These are phyloP conservation scores for Mus spretus DNA, from an alignment of 2,797 vertebrate genomes.

Conservation along the genomic window DNA sequence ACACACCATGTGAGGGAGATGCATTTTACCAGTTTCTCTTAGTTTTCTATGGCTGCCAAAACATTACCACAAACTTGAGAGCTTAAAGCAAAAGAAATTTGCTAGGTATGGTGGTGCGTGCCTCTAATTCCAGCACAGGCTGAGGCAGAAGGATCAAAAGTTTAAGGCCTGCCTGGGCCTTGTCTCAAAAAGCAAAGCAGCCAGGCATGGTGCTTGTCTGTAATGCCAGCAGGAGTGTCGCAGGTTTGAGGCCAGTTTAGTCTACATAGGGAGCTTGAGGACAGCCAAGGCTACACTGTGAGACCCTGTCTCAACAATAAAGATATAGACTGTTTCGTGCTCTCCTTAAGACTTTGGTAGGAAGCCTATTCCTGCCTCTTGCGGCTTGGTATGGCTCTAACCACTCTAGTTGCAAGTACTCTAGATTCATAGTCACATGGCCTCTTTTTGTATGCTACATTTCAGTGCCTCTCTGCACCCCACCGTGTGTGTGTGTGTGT, in stretches of 20 bases:
- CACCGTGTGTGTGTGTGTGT: no score
- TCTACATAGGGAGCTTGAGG: not conserved
- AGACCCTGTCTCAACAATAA: not conserved
- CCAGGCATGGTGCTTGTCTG: not conserved
- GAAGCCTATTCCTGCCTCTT: not conserved
- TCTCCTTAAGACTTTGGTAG: not conserved
- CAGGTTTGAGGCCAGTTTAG: not conserved
- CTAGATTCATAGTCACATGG: not conserved
- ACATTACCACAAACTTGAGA: not conserved
- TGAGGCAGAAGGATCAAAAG: not conserved
- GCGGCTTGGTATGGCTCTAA: not conserved
- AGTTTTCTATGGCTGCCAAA: constrained; percentile 35
- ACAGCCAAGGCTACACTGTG: not conserved
- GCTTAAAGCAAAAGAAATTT: constrained; percentile 15
- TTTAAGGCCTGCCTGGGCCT: not conserved
- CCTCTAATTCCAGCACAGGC: not conserved
- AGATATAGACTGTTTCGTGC: not conserved
- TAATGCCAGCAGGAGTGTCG: not conserved
- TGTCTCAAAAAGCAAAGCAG: not conserved
- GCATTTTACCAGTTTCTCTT: not conserved
- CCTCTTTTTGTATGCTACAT: not conserved
- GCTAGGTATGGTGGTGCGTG: not conserved
- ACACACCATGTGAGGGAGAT: not conserved
- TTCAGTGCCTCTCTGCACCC: not conserved
- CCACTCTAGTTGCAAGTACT: not conserved